Evolutionary conservation across 2,797 vertebrate species (phyloP), one percentile per base, ranked within the genome.

Genomic region (Eremophila alpestris): DNA sequence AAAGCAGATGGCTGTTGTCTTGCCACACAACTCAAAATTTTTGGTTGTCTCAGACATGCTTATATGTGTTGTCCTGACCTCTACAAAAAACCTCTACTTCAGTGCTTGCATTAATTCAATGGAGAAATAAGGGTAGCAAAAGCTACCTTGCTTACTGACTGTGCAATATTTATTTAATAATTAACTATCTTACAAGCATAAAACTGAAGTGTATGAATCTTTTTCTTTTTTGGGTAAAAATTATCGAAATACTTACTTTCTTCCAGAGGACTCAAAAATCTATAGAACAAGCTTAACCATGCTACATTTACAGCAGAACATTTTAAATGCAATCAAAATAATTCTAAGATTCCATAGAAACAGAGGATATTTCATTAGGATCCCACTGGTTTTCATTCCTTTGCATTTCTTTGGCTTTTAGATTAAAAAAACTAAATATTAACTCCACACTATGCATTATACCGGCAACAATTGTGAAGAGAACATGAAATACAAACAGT

Each of bases 361-460:
- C 5, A 40, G 56, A 56, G 23, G 26, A 5, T 11, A 14, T 41
- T 38, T 41, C 23, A 41, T 41, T 55, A 36, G 16, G 70, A 51
- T 29, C 8, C n/a, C 54, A 30, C 30, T 13, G 10, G n/a, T 40
- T 87, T 87, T 63, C 14, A 51, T 43, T 76, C 22, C 30, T 26
- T 7, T 0, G 1, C 8, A 4, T 54, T 49, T 60, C 9, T 84
- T 27, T 54, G 26, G 32, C 27, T 58, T 88, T 81, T 48, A 59
- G 8, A 55, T 19, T 38, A 67, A 77, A 54, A 38, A 38, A 38
- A 38, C 11, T 10, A 38, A 38, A 38, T 38, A 38, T 38, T 38
- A 38, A 38, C 38, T 38, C 0, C 2, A 23, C 8, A 13, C 15
- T 9, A 14, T 2, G 32, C 11, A 63, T 38, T 23, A 59, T 0